Base-by-base conservation (phyloP, 2,797 vertebrate genomes). In the Pseudochromis fuscus region DNA sequence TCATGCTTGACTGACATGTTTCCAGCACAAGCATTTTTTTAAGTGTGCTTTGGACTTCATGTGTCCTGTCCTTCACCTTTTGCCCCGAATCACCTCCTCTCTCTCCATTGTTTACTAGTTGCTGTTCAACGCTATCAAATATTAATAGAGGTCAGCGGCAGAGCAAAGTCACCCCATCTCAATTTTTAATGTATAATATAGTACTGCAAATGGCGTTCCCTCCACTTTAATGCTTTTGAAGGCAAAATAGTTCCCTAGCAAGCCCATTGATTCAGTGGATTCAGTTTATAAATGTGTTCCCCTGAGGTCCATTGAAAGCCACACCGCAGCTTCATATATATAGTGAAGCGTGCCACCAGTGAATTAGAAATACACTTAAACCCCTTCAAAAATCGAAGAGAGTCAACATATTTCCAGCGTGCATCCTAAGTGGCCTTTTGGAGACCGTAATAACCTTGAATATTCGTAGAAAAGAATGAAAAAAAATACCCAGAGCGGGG, bases 121-220 rank as follows among this genome's bases (percentile, higher is more conserved):
- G 75, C 81, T 75, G 63, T 88, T 91, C 81, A 16, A 81, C 1
- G 53, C 33, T 0, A 89, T 93, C 66, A 86, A 91, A 83, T 92
- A 91, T 93, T 91, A 67, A 93, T 88, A 77, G 82, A 82, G 89
- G 90, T 90, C 87, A 90, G 82, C 19, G 48, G 65, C 67, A 66
- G 84, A 88, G 81, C 73, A 86, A 80, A 87, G 87, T 84, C 81
- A 62, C 83, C 87, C 83, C 78, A 75, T 87, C 85, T 93, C 86
- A 88, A 91, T 92, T 85, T 93, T 91, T 93, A 87, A 92, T 91
- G 81, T 90, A 91, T 90, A 90, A 92, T 92, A 91, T 89, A 86
- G 80, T 75, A 67, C 70, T n/a, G 6, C 75, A 89, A 88, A 88
- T 87, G 86, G 86, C 67, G 76, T 85, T 87, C 72, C 71, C 82